Evolutionary conservation across 2,888 invertebrate genomes (phyloP).

Genomic region (Sipunculus nudus): DNA sequence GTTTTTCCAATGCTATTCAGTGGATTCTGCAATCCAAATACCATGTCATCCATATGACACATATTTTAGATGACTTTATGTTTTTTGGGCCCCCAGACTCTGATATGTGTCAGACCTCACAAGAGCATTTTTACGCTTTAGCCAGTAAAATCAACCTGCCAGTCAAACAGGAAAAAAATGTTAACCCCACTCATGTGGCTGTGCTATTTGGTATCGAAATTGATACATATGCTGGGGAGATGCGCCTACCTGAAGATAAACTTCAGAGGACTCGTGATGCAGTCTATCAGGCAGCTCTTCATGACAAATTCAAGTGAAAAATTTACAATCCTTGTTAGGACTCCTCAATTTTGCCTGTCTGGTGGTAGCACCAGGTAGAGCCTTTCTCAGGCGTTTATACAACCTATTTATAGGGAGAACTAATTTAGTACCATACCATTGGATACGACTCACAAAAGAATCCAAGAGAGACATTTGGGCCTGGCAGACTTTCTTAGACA

Average conservation of each 20-base stretch:
- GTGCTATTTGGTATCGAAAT: not conserved
- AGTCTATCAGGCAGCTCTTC: too few relatives aligned
- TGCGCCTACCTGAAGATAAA: not conserved
- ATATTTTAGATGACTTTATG: not conserved
- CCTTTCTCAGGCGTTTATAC: not conserved
- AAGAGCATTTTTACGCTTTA: not conserved
- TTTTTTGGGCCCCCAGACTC: not conserved
- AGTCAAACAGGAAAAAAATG: not conserved
- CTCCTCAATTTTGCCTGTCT: not conserved
- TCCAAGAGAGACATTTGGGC: not conserved
- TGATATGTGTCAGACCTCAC: not conserved
- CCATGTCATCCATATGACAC: not conserved
- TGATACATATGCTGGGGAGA: not conserved
- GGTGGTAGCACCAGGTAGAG: not conserved
- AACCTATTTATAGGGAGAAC: not conserved
- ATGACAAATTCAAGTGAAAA: too few relatives aligned
- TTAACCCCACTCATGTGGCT: not conserved
- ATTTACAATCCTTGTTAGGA: too few relatives aligned
- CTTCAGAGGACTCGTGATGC: too few relatives aligned
- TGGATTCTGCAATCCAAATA: not conserved
- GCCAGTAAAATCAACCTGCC: not conserved
- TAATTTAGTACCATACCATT: not conserved
- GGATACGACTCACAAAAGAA: not conserved
- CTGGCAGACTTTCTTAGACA: not conserved
- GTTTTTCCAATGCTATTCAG: not conserved